Evolutionary conservation across 1,140 invertebrate genomes (phyloP), one percentile per base, ranked within the genome.

Genomic region (Heliconius hermathena): DNA sequence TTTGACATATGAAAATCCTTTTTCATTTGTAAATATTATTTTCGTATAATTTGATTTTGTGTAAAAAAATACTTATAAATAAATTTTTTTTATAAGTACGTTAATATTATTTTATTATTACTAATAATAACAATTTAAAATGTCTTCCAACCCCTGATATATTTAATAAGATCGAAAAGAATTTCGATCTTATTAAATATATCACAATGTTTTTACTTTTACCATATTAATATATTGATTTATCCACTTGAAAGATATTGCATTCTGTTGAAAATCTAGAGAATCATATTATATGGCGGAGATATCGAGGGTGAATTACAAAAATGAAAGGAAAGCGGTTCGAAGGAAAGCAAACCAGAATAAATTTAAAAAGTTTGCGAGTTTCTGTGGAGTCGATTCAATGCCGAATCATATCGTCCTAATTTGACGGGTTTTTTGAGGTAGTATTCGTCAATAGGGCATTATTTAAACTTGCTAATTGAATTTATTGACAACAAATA

Each of bases 351-450:
- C 71, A 80, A 71, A 76, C 74, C 80, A 73, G 83, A 84, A 84
- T 84, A 84, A 84, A 84, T 84, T 84, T 82, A 80, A 83, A n/a
- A 84, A 84, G 77, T 84, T 84, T 78, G 60, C 76, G 72, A 79
- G 83, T 77, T 83, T 79, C 83, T 75, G 49, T 73, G 80, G 77
- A 82, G 79, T 80, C 79, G 60, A 82, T 84, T 84, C 81, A 82
- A 84, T 82, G 75, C 79, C 82, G 79, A 79, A 82, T 82, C 78
- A 84, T 79, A 84, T 71, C 81, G 79, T 76, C 78, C 79, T 79
- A 84, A 81, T 84, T 84, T 84, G 77, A 80, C 76, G 79, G 71
- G 49, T 80, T 75, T 78, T 82, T 80, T 70, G 71, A 73, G 54
- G 79, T 76, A 77, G 74, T 77, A 57, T 82, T 74, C 77, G 49